Evolutionary conservation across 2,888 invertebrate genomes (phyloP).

Genomic region (Nephrotoma flavescens): DNA sequence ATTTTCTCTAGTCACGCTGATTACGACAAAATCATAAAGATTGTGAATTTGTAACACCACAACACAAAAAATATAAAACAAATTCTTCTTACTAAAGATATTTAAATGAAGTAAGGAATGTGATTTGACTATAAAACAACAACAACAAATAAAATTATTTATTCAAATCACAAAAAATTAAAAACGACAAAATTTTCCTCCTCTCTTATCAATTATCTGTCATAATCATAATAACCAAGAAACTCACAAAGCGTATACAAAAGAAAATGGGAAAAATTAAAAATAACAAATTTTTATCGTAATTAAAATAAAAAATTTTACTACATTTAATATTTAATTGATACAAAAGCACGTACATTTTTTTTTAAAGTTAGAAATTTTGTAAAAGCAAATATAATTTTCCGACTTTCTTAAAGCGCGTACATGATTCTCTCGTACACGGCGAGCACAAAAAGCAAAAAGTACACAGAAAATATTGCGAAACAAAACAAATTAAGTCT

Average conservation of each 20-base stretch:
- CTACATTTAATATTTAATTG: not conserved
- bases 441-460: no score
- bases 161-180: not conserved
- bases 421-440: no score
- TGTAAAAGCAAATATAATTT: not conserved
- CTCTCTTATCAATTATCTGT: not conserved
- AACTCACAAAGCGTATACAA: not conserved
- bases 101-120: not conserved
- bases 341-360: not conserved
- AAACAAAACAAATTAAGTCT: constrained; percentile 1
- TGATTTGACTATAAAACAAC: not conserved
- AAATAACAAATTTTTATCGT: not conserved
- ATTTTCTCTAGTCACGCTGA: not conserved
- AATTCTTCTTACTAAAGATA: not conserved
- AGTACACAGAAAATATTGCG: not conserved
- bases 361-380: not conserved
- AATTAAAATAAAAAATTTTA: not conserved
- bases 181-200: not conserved
- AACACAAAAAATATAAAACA: not conserved
- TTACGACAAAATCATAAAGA: not conserved
- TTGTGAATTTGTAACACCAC: not conserved
- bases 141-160: not conserved
- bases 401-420: not conserved
- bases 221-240: not conserved
- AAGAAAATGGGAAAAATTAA: not conserved